These are phyloP conservation scores for Chloroceryle inda DNA, from an alignment of 2,797 vertebrate species.

Conservation along the genomic window DNA sequence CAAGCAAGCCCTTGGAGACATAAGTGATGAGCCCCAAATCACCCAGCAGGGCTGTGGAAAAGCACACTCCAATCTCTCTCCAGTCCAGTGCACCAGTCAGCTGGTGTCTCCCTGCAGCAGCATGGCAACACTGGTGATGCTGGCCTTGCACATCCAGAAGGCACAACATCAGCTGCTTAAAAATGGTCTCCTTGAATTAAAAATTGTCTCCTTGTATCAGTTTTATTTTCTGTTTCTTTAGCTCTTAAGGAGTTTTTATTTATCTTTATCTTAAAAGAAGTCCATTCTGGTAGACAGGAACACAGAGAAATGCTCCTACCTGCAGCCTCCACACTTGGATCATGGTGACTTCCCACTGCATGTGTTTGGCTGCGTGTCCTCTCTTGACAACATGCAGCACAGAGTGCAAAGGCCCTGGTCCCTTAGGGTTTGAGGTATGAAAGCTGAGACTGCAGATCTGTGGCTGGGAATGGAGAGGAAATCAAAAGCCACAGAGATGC, in stretches of 20 bases:
- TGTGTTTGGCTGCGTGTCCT: not conserved
- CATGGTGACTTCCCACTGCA: rapidly evolving
- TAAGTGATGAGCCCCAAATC: not conserved
- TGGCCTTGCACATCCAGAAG: not conserved
- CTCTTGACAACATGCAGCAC: rapidly evolving
- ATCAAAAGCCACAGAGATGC: not conserved
- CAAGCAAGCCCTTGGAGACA: not conserved
- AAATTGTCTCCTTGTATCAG: not conserved
- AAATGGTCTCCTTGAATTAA: not conserved
- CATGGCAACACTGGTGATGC: rapidly evolving
- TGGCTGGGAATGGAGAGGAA: not conserved
- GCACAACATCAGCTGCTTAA: not conserved
- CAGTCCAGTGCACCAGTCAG: not conserved
- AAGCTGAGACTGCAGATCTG: not conserved
- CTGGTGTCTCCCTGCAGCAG: not conserved
- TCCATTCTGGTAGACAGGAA: not conserved
- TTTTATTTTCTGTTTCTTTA: not conserved
- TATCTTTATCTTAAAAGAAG: not conserved
- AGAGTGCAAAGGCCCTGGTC: not conserved
- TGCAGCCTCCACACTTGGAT: not conserved
- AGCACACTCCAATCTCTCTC: rapidly evolving
- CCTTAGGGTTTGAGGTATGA: not conserved
- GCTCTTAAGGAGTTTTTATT: not conserved
- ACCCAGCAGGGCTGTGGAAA: not conserved
- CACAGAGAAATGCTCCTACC: rapidly evolving